Base-by-base conservation (phyloP, 2,113 vertebrate genomes). In the Electrona antarctica region DNA sequence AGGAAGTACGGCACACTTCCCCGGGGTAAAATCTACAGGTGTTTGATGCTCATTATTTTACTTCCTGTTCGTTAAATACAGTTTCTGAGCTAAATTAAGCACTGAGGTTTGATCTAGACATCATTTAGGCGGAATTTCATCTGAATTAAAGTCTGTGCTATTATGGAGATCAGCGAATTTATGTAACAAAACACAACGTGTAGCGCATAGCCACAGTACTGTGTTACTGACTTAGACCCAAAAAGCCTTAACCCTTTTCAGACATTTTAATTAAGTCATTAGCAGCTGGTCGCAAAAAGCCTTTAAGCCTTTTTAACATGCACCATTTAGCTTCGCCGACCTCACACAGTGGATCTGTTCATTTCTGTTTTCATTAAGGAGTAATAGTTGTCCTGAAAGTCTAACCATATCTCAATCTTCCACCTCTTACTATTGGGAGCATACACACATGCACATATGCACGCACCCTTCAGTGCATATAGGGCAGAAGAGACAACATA, bases 21-120 rank as follows among this genome's bases (percentile, higher is more conserved):
- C 78, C 56, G 33, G 77, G 80, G 77, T 65, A 41, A 50, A 70
- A 81, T 77, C 68, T 56, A 69, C 71, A 72, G 70, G 81, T 80
- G 74, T 83, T 81, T 56, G 7, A 56, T 56, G 7, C 55, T 56
- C 5, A 59, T 83, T 55, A 74, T 66, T 77, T 73, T n/a, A 59
- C 4, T 41, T 41, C 33, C 33, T 41, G 33, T 41, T 41, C 3
- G 33, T 41, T 41, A 41, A 41, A 74, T 58, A 62, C 7, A 64
- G 62, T 65, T 14, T 60, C 52, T 41, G 47, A 57, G 57, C 14
- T 65, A 64, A 67, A 12, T 11, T 11, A 55, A 46, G 64, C 47
- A 64, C 10, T 64, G 64, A 45, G 62, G 61, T 60, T 14, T 46
- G 2, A 15, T 77, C n/a, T 3, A 60, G 56, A 12, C n/a, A 49